Evolutionary conservation across 2,113 vertebrate genomes (phyloP).

Genomic region (Proterorhinus semilunaris): DNA sequence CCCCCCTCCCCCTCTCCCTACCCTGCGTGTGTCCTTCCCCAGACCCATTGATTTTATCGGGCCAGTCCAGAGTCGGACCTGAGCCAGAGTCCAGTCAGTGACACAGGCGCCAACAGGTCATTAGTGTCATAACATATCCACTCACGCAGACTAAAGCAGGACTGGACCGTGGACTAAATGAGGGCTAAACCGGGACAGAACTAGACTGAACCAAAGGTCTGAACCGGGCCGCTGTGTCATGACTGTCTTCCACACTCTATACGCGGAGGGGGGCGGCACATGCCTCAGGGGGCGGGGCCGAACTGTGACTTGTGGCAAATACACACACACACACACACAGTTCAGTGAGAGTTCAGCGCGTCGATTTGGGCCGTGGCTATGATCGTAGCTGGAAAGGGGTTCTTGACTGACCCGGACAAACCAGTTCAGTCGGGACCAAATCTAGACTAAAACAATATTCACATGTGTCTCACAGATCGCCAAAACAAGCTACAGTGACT

Average conservation of each 20-base stretch:
- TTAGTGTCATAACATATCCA: conserved; percentile 42
- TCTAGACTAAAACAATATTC: not conserved
- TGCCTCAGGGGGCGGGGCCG: too few relatives aligned
- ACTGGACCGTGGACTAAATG: conserved; percentile 1
- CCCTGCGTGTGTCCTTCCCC: conserved; percentile 46
- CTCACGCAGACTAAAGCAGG: conserved; percentile 30
- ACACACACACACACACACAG: too few relatives aligned
- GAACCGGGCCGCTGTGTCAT: not conserved
- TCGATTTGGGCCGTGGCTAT: too few relatives aligned
- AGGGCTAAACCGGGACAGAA: not conserved
- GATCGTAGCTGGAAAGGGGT: too few relatives aligned
- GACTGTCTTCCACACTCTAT: too few relatives aligned
- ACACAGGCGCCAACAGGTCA: conserved; percentile 38
- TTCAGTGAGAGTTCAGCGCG: too few relatives aligned
- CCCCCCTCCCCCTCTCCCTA: conserved; percentile 23
- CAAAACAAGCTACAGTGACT: too few relatives aligned
- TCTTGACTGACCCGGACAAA: too few relatives aligned
- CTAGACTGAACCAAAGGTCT: not conserved
- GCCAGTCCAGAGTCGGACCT: conserved; percentile 54
- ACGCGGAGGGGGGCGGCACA: too few relatives aligned
- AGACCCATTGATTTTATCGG: conserved; percentile 75
- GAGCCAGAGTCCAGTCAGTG: conserved; percentile 57
- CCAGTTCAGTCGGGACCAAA: not conserved
- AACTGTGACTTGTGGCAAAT: too few relatives aligned
- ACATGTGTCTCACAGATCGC: too few relatives aligned